Base-by-base conservation (phyloP, 2,888 invertebrate species). In the Aquatica leii region DNA sequence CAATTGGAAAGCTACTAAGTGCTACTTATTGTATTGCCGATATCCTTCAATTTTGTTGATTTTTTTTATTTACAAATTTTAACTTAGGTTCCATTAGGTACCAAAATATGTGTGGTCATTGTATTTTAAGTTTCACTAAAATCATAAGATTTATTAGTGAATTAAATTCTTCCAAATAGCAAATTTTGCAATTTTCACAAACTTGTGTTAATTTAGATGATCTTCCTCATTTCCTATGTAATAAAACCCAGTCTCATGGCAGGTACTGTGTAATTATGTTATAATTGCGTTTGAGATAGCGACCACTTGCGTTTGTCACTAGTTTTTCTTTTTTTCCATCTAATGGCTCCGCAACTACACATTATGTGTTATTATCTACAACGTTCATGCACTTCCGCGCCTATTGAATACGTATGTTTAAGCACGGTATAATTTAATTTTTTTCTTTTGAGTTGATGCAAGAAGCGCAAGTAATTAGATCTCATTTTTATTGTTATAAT, bases 141-240 rank as follows among this genome's bases (percentile, higher is more conserved):
- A n/a, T n/a, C n/a, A n/a, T n/a, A n/a, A n/a, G n/a, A n/a, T n/a
- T n/a, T n/a, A n/a, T n/a, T n/a, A n/a, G n/a, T n/a, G n/a, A n/a
- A n/a, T n/a, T n/a, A n/a, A n/a, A n/a, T n/a, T n/a, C n/a, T n/a
- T n/a, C n/a, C n/a, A n/a, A n/a, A n/a, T n/a, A n/a, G n/a, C n/a
- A n/a, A n/a, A n/a, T n/a, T n/a, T n/a, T n/a, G n/a, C n/a, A n/a
- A n/a, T n/a, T n/a, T n/a, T n/a, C n/a, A n/a, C n/a, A 24, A 46
- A 18, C 17, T 53, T 31, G 55, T 37, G 49, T 50, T 60, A 53
- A 49, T 54, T 53, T 49, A 61, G 43, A 43, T 40, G 41, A 55
- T 41, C 61, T 50, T 59, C 43, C 59, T 59, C 59, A 59, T 59
- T 59, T 59, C 59, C 59, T 59, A 59, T 59, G 53, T 53, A 53